Base-by-base conservation (phyloP, 2,888 invertebrate genomes). In the Diplolepis rosae region DNA sequence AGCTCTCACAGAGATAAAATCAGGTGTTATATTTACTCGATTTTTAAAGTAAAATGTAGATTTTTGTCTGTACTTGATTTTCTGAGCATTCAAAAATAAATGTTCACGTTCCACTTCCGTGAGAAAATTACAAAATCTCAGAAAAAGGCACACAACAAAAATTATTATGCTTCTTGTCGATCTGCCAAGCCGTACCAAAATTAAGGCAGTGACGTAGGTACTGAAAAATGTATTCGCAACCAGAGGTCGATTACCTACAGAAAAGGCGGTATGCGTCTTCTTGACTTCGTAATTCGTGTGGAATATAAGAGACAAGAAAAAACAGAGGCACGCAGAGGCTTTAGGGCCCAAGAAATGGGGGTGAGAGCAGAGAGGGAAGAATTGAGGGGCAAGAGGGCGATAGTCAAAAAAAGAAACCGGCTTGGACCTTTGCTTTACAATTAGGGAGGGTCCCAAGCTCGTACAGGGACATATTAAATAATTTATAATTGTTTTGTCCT, bases 401-500 rank as follows among this genome's bases (percentile, higher is more conserved):
- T 66, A 66, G 69, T 13, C 65, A 56, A 71, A 69, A 74, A 71
- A 71, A 73, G 48, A 50, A n/a, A 48, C 70, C 50, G 65, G 45
- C 51, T 66, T 39, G 42, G 48, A 35, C 61, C 67, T 66, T 72
- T 68, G 71, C 66, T 61, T 74, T 72, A 72, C 70, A 71, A 71
- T 74, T 74, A 74, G 69, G 67, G 15, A 65, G 51, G 66, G 42
- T 42, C 65, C 68, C 70, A 24, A 51, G 51, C 48, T 50, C 48
- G 39, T 68, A 35, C 56, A 35, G 68, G 48, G 68, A 69, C 67
- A 71, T 74, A 71, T 71, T 74, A 51, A 74, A 74, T 74, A 69
- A 74, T 74, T 66, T 71, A 71, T 74, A 69, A 71, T 74, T 71
- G 74, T 71, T 74, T 74, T 71, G 71, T 69, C 42, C 70, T 48